Base-by-base conservation (phyloP, 2,888 invertebrate species). In the Euproctis similis region DNA sequence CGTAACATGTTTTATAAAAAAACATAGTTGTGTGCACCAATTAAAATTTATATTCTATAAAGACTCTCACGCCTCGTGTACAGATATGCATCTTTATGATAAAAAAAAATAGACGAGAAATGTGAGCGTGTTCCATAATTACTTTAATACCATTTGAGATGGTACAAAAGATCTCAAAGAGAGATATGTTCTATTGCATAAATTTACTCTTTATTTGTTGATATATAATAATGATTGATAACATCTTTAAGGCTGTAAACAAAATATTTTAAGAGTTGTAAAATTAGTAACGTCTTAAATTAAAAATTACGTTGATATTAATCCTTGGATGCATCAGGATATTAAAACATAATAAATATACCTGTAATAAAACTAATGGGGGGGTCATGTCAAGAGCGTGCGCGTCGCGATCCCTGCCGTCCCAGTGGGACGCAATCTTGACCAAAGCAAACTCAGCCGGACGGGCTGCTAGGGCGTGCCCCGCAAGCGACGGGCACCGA, bases 1-100 rank as follows among this genome's bases (percentile, higher is more conserved):
- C 71, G 70, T 73, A 75, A 73, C 68, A 56, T 67, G 63, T 71
- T 70, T 72, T 70, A 66, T 67, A 65, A 72, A n/a, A n/a, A n/a
- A 67, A 66, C 57, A 59, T 50, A 62, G 62, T 64, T 59, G 62
- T 64, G 61, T 65, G 65, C 62, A 67, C 67, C 72, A 78, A 77
- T 78, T 78, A 78, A 73, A 74, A 64, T 69, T 66, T 67, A 69
- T 66, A 64, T 59, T 60, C 53, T 62, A 54, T 68, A 62, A 66
- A 67, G 62, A 61, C 41, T 70, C 64, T 71, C 74, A 72, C 70
- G 71, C 69, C 67, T 68, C 32, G 48, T 36, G 33, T 52, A 32
- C 30, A 58, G 74, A 77, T 77, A 71, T 36, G 39, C 41, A 77
- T 77, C 74, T 73, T 66, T 65, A 65, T 51, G 66, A 69, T 65